phyloP scores from a whole-genome alignment of 2,113 vertebrate genomes.

The Albula glossodonta region DNA sequence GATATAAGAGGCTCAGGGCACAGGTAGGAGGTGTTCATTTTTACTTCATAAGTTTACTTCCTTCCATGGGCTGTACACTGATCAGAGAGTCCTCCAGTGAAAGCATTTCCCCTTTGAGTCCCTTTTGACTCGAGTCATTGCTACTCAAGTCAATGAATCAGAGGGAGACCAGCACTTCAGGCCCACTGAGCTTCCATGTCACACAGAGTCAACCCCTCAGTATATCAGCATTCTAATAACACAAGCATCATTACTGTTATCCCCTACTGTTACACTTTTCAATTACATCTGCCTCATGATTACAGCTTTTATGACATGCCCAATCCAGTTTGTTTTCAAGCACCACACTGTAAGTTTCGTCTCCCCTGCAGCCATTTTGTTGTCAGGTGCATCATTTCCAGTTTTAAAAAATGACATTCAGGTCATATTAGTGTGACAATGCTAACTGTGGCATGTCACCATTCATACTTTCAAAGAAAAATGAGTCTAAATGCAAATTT shows the following conservation, averaged over 20 bases:
- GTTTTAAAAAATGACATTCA: neutral
- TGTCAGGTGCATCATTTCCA: neutral
- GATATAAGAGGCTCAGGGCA: neutral
- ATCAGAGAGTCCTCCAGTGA: neutral
- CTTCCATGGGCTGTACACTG: neutral
- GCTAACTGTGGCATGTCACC: neutral
- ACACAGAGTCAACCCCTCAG: neutral
- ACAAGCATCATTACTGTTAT: neutral
- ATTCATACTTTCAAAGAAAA: neutral
- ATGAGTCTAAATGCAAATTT: constrained; percentile 20
- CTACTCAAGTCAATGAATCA: neutral
- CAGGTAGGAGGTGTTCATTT: too few relatives aligned
- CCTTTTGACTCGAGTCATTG: neutral
- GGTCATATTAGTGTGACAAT: neutral
- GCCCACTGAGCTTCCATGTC: neutral
- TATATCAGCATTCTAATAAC: neutral
- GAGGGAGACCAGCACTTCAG: neutral
- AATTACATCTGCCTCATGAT: neutral
- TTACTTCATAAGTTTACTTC: too few relatives aligned
- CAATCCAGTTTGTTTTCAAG: neutral
- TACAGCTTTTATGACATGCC: neutral
- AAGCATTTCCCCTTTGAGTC: neutral
- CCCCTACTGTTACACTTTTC: neutral
- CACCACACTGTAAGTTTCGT: neutral
- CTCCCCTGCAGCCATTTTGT: constrained; percentile 8